Evolutionary conservation across 2,888 invertebrate species (phyloP).

Genomic region (Phaedon cochleariae): DNA sequence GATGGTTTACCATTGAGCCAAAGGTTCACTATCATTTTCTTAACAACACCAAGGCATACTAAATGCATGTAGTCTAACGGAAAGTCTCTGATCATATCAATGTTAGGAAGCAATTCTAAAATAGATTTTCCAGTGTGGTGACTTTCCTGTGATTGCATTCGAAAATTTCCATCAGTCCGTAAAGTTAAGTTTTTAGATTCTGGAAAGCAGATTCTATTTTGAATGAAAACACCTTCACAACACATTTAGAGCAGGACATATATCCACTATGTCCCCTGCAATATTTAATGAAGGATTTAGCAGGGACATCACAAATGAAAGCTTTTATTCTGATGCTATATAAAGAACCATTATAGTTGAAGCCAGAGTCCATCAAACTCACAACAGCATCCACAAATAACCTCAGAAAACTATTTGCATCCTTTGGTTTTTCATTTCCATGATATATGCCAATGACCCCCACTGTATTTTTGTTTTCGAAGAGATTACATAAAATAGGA

Average conservation of each 20-base stretch:
- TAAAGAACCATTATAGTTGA: not conserved
- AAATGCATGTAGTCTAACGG: conserved; percentile 4
- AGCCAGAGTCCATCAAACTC: conserved; percentile 24
- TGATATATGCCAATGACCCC: not conserved
- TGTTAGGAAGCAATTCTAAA: conserved; percentile 2
- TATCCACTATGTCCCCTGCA: conserved; percentile 33
- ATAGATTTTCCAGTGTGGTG: conserved; percentile 13
- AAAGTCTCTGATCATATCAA: conserved; percentile 9
- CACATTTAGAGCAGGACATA: conserved; percentile 35
- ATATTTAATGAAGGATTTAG: conserved; percentile 32
- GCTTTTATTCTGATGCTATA: conserved; percentile 19
- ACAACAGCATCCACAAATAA: conserved; percentile 1
- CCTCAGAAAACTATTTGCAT: not conserved
- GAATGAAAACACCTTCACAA: conserved; percentile 22
- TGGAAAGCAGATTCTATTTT: conserved; percentile 31
- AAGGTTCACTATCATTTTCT: not conserved
- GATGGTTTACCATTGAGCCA: conserved; percentile 12
- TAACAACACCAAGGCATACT: conserved; percentile 14
- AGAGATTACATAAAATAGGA: conserved; percentile 6
- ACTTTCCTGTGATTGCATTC: conserved; percentile 5
- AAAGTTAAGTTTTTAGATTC: not conserved
- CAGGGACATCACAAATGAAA: conserved; percentile 41
- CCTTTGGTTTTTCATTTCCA: not conserved
- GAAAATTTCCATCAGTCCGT: not conserved
- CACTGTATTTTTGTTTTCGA: not conserved